Evolutionary conservation across 37 sponge, comb jelly and placozoan species (phyloP), one percentile per base, ranked within the genome.

Genomic region (Hexactinellida sp.): DNA sequence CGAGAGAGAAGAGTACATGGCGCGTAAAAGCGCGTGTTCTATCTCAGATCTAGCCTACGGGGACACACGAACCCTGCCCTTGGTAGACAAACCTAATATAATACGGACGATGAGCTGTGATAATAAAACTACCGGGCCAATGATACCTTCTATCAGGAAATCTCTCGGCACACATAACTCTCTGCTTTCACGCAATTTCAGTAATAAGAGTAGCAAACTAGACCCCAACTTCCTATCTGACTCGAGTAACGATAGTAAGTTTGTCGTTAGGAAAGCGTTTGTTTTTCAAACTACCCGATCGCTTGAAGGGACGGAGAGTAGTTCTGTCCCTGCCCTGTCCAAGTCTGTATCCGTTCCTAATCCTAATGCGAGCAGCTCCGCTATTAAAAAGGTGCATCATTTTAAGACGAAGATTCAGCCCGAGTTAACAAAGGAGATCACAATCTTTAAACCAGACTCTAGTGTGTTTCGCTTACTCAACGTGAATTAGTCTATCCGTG

Each of bases 1-100:
- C 38, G 94, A 94, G 88, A 88, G 85, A 82, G 93, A 95, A 36
- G 91, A 92, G 52, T 95, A 89, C 54, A 82, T 95, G 3, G 76
- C 76, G 3, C 21, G 30, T 10, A 63, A 63, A n/a, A 32, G 25
- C 76, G 34, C 3, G 28, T 63, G 5, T 63, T 25, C 76, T 63
- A 3, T 63, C 25, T 63, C 76, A 23, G 76, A 63, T 63, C 34
- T 63, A n/a, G 13, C 21, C 3, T 63, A 23, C 76, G 34, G 32
- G 5, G 76, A 63, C 34, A 63, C 76, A 10, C 3, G 76, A 28
- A 47, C 52, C 16, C 34, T 63, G 5, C 76, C 76, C 13, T 23
- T 63, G 5, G 32, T n/a, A n/a, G 76, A 63, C 30, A n/a, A n/a
- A 28, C 76, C 76, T 28, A 25, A 10, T 10, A 10, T 63, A 3